These are phyloP conservation scores for Arrhopalites spinosus DNA, from an alignment of 2,888 invertebrate species.

Conservation along the genomic window DNA sequence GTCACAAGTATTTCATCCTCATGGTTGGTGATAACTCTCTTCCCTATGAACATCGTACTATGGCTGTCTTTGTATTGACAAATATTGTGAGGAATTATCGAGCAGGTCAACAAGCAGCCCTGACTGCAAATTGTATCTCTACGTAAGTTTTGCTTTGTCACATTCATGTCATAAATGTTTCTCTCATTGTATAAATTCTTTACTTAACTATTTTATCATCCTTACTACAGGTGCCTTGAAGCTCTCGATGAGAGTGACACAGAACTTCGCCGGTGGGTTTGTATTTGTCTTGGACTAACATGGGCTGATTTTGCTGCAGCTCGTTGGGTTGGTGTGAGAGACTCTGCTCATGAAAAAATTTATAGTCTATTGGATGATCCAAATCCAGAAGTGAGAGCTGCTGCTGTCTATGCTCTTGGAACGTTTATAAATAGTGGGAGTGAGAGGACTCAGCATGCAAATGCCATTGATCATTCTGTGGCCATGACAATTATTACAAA, in stretches of 20 bases:
- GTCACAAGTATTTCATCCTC: slow-evolving; percentile 91
- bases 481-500: slow-evolving; percentile 83
- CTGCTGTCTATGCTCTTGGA: slow-evolving; percentile 92
- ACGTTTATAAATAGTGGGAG: slow-evolving; percentile 85
- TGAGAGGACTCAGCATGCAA: slow-evolving; percentile 88
- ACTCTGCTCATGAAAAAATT: slow-evolving; percentile 95
- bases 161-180: too few relatives aligned
- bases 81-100: slow-evolving; percentile 89
- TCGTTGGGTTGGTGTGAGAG: slow-evolving; percentile 93
- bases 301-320: slow-evolving; percentile 89
- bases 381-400: slow-evolving; percentile 89
- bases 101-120: slow-evolving; percentile 86
- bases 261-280: slow-evolving; percentile 80
- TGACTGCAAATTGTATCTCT: slow-evolving; percentile 87
- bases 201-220: too few relatives aligned
- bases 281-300: slow-evolving; percentile 85
- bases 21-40: slow-evolving; percentile 86
- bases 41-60: slow-evolving; percentile 83
- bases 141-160: slow-evolving; percentile 59
- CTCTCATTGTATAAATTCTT: too few relatives aligned
- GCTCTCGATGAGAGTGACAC: slow-evolving; percentile 51
- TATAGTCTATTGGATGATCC: slow-evolving; percentile 78
- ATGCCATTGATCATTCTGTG: slow-evolving; percentile 90
- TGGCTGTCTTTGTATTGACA: slow-evolving; percentile 93
- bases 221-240: slow-evolving; percentile 72